Evolutionary conservation across 37 sponge, comb jelly and placozoan genomes (phyloP).

Genomic region (Theonella swinhoei): DNA sequence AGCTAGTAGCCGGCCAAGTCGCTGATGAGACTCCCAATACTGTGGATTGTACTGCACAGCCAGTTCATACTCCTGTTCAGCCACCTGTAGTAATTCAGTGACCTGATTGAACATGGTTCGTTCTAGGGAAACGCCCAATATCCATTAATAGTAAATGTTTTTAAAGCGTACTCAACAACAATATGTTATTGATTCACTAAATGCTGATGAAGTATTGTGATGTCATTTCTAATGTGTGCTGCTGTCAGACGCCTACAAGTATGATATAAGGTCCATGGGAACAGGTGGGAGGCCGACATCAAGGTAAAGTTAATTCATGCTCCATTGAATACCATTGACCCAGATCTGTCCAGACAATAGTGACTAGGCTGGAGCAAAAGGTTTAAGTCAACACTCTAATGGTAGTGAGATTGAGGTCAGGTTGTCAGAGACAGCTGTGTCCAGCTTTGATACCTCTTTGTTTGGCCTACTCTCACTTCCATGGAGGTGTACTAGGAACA

Average conservation of each 20-base stretch:
- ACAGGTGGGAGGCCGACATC: neutral
- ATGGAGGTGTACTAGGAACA: no score
- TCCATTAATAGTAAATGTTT: no score
- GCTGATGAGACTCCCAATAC: conserved; percentile 25
- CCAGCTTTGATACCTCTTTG: no score
- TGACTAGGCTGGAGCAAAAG: no score
- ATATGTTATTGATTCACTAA: neutral
- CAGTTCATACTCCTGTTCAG: conserved; percentile 4
- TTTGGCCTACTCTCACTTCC: no score
- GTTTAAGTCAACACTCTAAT: no score
- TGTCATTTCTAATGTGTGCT: neutral
- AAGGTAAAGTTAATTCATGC: neutral
- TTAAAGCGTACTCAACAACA: neutral
- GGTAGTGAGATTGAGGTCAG: no score
- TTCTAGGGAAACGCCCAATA: no score
- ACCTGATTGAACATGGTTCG: no score
- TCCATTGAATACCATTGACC: neutral
- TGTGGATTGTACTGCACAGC: conserved; percentile 14
- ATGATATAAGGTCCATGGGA: neutral
- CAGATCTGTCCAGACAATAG: neutral
- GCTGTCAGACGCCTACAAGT: neutral
- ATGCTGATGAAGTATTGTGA: neutral
- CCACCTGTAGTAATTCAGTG: conserved; percentile 17
- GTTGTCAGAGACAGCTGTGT: no score
- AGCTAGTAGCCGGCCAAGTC: conserved; percentile 42